A percentile compares a stretch with the other conserved stretches of the same genome.
phyloP scores from a whole-genome alignment of 2,797 vertebrate species.

The Cynodonichthys magdalenae region DNA sequence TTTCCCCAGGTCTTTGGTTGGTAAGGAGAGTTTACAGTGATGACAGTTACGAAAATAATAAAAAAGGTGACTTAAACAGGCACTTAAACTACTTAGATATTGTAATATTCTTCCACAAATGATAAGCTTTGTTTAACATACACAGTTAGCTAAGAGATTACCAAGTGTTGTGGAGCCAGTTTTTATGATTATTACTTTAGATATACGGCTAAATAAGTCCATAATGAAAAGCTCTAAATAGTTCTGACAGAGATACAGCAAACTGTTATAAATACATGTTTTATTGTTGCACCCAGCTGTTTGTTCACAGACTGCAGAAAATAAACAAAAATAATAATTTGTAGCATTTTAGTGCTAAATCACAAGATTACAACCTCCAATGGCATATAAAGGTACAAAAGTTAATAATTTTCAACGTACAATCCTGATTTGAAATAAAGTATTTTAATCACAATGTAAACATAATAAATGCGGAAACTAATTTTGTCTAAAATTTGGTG shows the following conservation, averaged over 20 bases:
- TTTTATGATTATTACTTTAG: constrained; percentile 28
- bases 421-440: too few species aligned
- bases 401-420: too few species aligned
- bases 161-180: constrained; percentile 38
- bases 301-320: neutral
- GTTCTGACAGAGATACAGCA: constrained; percentile 22
- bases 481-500: too few species aligned
- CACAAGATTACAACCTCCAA: too few species aligned
- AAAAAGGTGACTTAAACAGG: constrained; percentile 61
- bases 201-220: constrained; percentile 22
- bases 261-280: constrained; percentile 28
- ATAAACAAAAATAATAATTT: neutral
- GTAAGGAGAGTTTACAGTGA: constrained; percentile 28
- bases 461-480: too few species aligned
- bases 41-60: constrained; percentile 26
- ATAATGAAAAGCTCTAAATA: constrained; percentile 26
- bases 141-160: constrained; percentile 36
- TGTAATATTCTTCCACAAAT: constrained; percentile 35
- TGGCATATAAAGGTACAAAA: too few species aligned
- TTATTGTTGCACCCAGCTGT: constrained; percentile 14
- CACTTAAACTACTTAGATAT: constrained; percentile 72
- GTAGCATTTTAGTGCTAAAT: neutral
- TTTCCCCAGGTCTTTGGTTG: constrained; percentile 68
- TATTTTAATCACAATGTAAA: too few species aligned
- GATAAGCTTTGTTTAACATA: constrained; percentile 42